phyloP scores from a whole-genome alignment of 2,113 vertebrate species.

The Aplodontia rufa region DNA sequence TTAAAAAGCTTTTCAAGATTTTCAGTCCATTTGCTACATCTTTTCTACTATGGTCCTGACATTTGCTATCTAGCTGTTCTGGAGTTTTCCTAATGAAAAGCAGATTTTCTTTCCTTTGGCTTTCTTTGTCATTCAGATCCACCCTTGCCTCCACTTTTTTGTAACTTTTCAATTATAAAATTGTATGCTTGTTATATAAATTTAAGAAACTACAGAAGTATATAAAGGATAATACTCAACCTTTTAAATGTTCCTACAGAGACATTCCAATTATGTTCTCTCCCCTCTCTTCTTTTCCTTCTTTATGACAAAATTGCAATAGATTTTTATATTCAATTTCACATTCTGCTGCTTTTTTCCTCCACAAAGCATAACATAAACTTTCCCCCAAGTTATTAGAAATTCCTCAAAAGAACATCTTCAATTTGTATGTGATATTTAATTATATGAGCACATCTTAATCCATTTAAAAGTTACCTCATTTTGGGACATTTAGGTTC shows the following conservation, averaged over 20 bases:
- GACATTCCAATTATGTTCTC: not conserved
- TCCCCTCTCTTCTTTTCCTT: not conserved
- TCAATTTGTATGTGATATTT: not conserved
- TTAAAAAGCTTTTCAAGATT: not conserved
- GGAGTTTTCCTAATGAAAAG: conserved; percentile 2
- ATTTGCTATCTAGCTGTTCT: not conserved
- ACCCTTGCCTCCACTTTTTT: not conserved
- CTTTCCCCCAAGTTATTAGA: conserved; percentile 27
- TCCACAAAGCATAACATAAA: conserved; percentile 12
- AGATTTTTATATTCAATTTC: not conserved
- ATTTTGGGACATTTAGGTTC: not conserved
- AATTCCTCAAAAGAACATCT: conserved; percentile 26
- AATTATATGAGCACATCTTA: conserved; percentile 41
- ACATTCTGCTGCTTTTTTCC: not conserved
- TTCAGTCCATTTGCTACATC: not conserved
- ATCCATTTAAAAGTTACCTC: not conserved
- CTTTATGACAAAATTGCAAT: not conserved
- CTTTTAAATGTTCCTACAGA: not conserved
- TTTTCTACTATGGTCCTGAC: not conserved
- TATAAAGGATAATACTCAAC: not conserved
- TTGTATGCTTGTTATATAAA: not conserved
- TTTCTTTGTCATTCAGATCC: not conserved
- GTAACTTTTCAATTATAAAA: conserved; percentile 11
- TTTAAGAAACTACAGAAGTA: conserved; percentile 31
- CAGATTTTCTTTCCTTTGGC: not conserved